These are phyloP conservation scores for Coecobrya sp. DNA, from an alignment of 2,888 invertebrate genomes.

Conservation along the genomic window DNA sequence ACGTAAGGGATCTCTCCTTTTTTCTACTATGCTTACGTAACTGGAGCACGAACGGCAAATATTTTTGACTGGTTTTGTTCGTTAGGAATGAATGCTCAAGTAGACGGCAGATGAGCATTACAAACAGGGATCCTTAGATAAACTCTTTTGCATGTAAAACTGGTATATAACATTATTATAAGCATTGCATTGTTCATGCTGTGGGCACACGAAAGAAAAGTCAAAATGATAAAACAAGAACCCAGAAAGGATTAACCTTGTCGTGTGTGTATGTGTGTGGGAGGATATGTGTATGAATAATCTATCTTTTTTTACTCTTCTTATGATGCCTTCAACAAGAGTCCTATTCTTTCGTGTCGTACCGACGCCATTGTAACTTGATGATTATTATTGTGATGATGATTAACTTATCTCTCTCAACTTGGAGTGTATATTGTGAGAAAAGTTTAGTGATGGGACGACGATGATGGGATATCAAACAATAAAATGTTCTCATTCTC, in stretches of 20 bases:
- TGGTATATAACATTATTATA: background rate
- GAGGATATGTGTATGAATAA: background rate
- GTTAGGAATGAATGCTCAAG: conserved; percentile 2
- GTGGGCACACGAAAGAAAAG: background rate
- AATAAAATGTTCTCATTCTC: conserved; percentile 71
- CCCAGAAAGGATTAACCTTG: conserved; percentile 13
- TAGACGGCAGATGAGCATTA: conserved; percentile 1
- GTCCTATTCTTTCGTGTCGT: conserved; percentile 47
- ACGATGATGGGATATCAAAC: conserved; percentile 71
- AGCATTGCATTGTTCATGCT: background rate
- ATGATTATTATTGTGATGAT: conserved; percentile 56
- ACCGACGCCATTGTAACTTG: background rate
- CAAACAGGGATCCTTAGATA: background rate
- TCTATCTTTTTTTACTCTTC: background rate
- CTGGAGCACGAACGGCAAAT: conserved; percentile 23
- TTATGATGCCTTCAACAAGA: background rate
- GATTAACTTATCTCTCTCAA: conserved; percentile 58
- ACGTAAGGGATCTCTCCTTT: conserved; percentile 63
- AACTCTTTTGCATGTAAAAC: background rate
- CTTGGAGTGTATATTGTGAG: conserved; percentile 61
- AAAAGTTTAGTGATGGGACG: conserved; percentile 56
- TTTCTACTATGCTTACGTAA: conserved; percentile 7
- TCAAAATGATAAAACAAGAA: conserved; percentile 2
- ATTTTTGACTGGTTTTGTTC: conserved; percentile 8
- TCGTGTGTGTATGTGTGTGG: background rate